Evolutionary conservation across 2,797 vertebrate species (phyloP).

Genomic region (Luscinia luscinia): DNA sequence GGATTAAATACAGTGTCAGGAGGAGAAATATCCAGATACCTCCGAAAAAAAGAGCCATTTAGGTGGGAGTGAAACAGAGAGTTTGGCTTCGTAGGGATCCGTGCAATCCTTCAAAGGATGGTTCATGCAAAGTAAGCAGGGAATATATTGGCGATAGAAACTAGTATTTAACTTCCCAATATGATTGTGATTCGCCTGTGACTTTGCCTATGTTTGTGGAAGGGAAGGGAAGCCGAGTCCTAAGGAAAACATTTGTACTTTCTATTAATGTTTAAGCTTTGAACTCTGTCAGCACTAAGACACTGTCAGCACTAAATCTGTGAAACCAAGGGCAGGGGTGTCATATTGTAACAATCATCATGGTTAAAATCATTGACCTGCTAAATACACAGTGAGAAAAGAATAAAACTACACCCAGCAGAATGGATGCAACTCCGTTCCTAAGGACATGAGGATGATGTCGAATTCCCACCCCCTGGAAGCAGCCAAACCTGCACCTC

Average conservation of each 20-base stretch:
- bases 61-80: accelerated
- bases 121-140: neutral
- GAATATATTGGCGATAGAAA: neutral
- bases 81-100: neutral
- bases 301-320: neutral
- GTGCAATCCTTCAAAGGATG: neutral
- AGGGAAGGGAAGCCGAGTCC: neutral
- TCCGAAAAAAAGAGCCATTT: neutral
- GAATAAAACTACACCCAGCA: neutral
- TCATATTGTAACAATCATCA: neutral
- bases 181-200: accelerated
- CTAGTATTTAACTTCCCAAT: neutral
- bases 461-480: neutral
- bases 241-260: neutral
- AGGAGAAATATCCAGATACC: neutral
- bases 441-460: neutral
- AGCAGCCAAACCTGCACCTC: neutral
- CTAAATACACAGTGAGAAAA: neutral
- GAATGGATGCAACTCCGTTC: neutral
- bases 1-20: neutral
- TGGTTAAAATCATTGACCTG: neutral
- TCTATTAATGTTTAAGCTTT: too few species aligned
- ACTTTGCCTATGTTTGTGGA: neutral
- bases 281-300: too few species aligned
- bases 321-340: neutral